Conservation (phyloP, 2,888 invertebrate genomes). For the Aleiodes alternator region DNA sequence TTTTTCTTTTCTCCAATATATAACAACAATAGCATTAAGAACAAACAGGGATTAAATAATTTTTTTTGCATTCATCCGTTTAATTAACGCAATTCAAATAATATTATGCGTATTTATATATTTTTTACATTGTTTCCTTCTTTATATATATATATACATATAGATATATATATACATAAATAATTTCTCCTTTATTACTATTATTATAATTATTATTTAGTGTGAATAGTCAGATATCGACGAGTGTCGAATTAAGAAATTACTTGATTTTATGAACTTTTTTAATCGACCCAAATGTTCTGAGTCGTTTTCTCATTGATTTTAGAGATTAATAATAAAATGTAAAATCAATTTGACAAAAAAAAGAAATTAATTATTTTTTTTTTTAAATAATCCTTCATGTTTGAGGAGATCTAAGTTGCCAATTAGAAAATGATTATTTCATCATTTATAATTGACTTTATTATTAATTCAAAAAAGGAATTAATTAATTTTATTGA, state of each 20-base stretch:
- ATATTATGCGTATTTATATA: slow-evolving; percentile 36
- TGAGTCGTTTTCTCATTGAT: slow-evolving; percentile 59
- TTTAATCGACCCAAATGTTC: slow-evolving; percentile 58
- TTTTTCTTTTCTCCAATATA: not conserved
- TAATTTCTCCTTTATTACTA: too few relatives aligned
- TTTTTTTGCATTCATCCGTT: slow-evolving; percentile 6
- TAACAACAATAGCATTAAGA: not conserved
- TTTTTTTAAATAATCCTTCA: slow-evolving; percentile 31
- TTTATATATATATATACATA: slow-evolving; percentile 36
- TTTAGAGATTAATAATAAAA: slow-evolving; percentile 59
- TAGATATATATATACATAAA: slow-evolving; percentile 16
- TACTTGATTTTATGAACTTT: slow-evolving; percentile 57
- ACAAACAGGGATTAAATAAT: slow-evolving; percentile 26
- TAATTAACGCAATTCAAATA: slow-evolving; percentile 17
- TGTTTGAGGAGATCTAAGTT: slow-evolving; percentile 4
- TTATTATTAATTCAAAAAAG: too few relatives aligned
- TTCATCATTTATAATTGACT: not conserved
- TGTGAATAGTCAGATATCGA: slow-evolving; percentile 58
- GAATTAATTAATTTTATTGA: too few relatives aligned
- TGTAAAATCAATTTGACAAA: slow-evolving; percentile 2
- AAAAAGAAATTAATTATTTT: slow-evolving; percentile 45
- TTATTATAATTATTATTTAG: slow-evolving; percentile 49
- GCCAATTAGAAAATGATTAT: slow-evolving; percentile 33
- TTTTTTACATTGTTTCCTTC: slow-evolving; percentile 29
- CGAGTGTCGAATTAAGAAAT: slow-evolving; percentile 54